Percentiles rank a stretch among this genome's conserved stretches.
phyloP scores from a whole-genome alignment of 2,888 invertebrate species.

The Choreutis nemorana region DNA sequence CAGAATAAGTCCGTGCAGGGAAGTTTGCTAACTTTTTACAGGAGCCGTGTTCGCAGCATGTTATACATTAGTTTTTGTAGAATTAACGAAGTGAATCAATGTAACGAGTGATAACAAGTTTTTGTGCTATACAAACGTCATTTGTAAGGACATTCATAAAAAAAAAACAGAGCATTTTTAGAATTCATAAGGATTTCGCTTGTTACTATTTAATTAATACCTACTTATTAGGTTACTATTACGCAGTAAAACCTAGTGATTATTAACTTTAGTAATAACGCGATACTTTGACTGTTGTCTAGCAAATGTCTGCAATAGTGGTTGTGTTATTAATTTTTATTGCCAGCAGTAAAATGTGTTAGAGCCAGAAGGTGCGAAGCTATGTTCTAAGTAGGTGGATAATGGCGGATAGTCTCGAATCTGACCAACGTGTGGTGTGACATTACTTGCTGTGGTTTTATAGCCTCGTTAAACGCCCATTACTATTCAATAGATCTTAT shows the following conservation, averaged over 20 bases:
- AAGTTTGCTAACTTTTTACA: slow-evolving; percentile 32
- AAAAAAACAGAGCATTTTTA: no score
- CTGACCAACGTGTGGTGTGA: no score
- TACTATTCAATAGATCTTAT: slow-evolving; percentile 49
- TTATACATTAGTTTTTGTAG: slow-evolving; percentile 39
- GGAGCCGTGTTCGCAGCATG: slow-evolving; percentile 22
- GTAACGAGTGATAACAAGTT: slow-evolving; percentile 24
- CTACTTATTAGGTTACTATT: slow-evolving; percentile 10
- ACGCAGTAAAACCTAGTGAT: slow-evolving; percentile 3
- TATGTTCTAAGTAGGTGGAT: no score
- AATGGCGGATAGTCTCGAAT: no score
- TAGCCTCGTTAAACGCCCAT: slow-evolving; percentile 38
- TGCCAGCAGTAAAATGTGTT: slow-evolving; percentile 18
- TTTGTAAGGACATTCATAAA: slow-evolving; percentile 23
- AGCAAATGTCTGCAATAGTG: slow-evolving; percentile 17
- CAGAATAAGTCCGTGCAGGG: slow-evolving; percentile 31
- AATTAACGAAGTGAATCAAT: slow-evolving; percentile 24
- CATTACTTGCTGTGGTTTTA: slow-evolving; percentile 37
- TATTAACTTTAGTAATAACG: slow-evolving; percentile 8
- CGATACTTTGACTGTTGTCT: slow-evolving; percentile 12
- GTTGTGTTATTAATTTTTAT: slow-evolving; percentile 22
- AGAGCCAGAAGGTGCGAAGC: slow-evolving; percentile 19
- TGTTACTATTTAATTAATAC: no score
- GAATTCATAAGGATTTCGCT: no score
- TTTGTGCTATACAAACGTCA: slow-evolving; percentile 24